Evolutionary conservation across 2,888 invertebrate species (phyloP).

Genomic region (Nineta flava): DNA sequence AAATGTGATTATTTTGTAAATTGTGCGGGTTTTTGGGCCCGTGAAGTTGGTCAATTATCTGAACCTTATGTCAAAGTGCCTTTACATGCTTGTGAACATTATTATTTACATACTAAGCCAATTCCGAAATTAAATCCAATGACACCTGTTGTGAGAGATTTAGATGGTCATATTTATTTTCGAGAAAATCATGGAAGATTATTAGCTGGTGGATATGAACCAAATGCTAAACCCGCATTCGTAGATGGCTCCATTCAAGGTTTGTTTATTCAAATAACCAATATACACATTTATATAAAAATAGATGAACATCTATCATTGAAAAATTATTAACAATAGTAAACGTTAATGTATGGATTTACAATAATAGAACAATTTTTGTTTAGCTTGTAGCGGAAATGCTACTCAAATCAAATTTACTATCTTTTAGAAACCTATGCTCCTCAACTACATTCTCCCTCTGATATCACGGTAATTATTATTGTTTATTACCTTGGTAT

Average conservation of each 20-base stretch:
- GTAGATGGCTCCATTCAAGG: slow-evolving; percentile 55
- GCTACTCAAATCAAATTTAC: too few relatives aligned
- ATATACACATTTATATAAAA: not conserved
- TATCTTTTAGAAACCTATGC: too few relatives aligned
- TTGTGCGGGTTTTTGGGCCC: slow-evolving; percentile 90
- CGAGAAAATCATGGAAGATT: slow-evolving; percentile 72
- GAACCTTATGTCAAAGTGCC: slow-evolving; percentile 79
- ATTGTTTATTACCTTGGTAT: too few relatives aligned
- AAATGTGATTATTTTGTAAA: slow-evolving; percentile 88
- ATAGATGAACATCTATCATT: not conserved
- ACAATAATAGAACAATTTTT: not conserved
- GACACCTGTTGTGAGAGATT: slow-evolving; percentile 78
- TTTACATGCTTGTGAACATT: slow-evolving; percentile 83
- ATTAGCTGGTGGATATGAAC: slow-evolving; percentile 83
- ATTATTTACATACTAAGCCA: slow-evolving; percentile 78
- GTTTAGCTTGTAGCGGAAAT: too few relatives aligned
- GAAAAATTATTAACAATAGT: not conserved
- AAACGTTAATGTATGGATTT: not conserved
- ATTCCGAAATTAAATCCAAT: slow-evolving; percentile 57
- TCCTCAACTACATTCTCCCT: too few relatives aligned
- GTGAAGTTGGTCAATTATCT: slow-evolving; percentile 73
- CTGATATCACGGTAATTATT: too few relatives aligned
- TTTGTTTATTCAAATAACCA: slow-evolving; percentile 17
- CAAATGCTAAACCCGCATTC: slow-evolving; percentile 77
- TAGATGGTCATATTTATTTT: slow-evolving; percentile 76